Conservation (phyloP, 2,113 vertebrate species). For the Trematomus loennbergii region DNA sequence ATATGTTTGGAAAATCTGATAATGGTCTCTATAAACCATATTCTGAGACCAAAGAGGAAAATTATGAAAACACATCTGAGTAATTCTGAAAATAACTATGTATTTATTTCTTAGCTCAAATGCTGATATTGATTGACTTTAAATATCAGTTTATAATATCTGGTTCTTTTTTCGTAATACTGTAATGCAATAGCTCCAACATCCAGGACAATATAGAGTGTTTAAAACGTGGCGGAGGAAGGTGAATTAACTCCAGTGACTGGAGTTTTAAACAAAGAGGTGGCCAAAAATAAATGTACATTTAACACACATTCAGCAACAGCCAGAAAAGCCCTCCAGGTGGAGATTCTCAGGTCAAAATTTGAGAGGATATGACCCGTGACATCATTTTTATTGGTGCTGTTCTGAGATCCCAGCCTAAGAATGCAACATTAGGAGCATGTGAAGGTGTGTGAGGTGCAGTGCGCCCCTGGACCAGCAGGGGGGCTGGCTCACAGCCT, state of each 20-base stretch:
- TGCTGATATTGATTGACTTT: neutral
- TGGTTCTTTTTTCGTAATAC: neutral
- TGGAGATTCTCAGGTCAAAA: neutral
- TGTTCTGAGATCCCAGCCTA: constrained; percentile 2
- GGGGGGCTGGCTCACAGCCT: constrained; percentile 84
- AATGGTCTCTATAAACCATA: neutral
- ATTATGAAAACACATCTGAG: neutral
- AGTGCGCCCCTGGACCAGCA: constrained; percentile 62
- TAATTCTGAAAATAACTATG: neutral
- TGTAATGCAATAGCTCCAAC: neutral
- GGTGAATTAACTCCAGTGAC: neutral
- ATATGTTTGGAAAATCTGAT: neutral
- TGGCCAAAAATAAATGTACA: neutral
- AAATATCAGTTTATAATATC: neutral
- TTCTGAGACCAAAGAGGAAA: neutral
- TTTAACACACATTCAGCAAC: neutral
- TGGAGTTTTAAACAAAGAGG: constrained; percentile 18
- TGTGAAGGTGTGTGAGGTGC: neutral
- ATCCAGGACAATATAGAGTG: neutral
- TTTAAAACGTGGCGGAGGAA: neutral
- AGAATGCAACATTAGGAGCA: neutral
- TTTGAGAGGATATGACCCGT: neutral
- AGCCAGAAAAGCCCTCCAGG: neutral
- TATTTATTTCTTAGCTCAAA: neutral
- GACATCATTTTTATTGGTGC: neutral